Percentiles rank a stretch among this genome's conserved stretches.
Evolutionary conservation across 2,797 vertebrate genomes (phyloP).

Genomic region (Lagorchestes hirsutus): DNA sequence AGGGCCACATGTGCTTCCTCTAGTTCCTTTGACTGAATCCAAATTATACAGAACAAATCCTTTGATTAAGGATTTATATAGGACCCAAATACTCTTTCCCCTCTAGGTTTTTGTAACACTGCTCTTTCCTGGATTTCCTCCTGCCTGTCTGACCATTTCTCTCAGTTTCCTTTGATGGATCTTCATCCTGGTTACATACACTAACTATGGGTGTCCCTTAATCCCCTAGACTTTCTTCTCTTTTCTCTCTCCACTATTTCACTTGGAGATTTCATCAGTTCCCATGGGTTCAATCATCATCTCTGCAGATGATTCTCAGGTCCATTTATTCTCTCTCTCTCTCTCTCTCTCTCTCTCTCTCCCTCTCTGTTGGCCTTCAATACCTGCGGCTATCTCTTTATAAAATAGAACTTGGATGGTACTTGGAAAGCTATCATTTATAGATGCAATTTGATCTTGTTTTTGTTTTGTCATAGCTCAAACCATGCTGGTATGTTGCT

Average conservation of each 20-base stretch:
- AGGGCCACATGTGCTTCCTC: too few species aligned
- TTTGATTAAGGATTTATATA: too few species aligned
- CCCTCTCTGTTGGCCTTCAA: not conserved
- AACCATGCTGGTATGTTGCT: not conserved
- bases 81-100: not conserved
- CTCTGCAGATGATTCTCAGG: not conserved
- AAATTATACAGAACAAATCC: too few species aligned
- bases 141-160: not conserved
- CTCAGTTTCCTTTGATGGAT: not conserved
- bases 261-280: not conserved
- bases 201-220: not conserved
- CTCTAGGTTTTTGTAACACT: not conserved
- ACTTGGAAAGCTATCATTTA: not conserved
- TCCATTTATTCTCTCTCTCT: not conserved
- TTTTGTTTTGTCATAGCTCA: not conserved
- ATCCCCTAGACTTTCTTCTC: not conserved
- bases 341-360: too few species aligned
- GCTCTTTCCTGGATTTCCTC: not conserved
- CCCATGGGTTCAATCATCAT: not conserved
- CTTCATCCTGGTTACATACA: not conserved
- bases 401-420: not conserved
- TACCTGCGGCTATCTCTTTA: not conserved
- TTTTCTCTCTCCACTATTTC: not conserved
- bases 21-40: too few species aligned
- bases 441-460: not conserved